phyloP scores from a whole-genome alignment of 2,113 vertebrate species.

The Turnix velox region DNA sequence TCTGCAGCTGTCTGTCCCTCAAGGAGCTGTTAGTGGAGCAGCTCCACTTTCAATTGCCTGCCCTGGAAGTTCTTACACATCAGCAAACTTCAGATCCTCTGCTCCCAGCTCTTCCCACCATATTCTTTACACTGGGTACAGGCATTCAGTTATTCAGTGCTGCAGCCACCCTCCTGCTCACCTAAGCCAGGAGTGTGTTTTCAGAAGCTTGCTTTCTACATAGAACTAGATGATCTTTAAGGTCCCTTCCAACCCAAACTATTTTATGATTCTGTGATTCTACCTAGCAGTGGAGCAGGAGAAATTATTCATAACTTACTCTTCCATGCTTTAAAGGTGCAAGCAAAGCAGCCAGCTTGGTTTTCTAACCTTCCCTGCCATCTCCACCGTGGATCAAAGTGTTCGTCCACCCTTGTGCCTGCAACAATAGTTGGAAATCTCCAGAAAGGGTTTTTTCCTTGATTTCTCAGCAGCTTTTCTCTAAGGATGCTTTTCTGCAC shows the following conservation, averaged over 20 bases:
- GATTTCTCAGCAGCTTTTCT: not conserved
- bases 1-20: conserved; percentile 2
- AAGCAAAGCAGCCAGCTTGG: not conserved
- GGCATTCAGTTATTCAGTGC: not conserved
- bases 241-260: no score
- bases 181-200: not conserved
- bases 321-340: not conserved
- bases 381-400: not conserved
- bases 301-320: not conserved
- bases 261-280: no score
- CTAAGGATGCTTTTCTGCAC: not conserved
- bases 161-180: not conserved
- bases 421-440: not conserved
- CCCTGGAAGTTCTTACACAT: not conserved
- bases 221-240: no score
- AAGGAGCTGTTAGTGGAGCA: not conserved
- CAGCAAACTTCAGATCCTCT: conserved; percentile 11
- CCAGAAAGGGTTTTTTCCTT: not conserved
- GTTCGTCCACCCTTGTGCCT: not conserved
- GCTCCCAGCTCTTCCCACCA: not conserved
- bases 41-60: not conserved
- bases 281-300: not conserved
- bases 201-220: not conserved
- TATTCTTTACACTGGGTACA: not conserved
- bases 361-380: not conserved